These are phyloP conservation scores for Guaruba guarouba DNA, from an alignment of 2,113 vertebrate genomes.

Conservation along the genomic window DNA sequence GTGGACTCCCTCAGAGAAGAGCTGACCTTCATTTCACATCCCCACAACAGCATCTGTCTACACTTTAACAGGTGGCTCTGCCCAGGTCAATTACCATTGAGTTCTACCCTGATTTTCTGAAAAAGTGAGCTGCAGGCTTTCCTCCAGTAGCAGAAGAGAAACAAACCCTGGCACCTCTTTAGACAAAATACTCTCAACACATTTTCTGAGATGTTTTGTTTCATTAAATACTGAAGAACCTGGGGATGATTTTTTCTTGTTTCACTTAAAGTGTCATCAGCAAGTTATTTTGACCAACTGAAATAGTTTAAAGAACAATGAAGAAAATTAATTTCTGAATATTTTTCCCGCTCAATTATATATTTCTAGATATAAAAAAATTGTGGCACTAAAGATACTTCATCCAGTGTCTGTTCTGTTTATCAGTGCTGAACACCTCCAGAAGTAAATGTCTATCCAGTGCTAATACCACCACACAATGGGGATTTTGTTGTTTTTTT, in stretches of 20 bases:
- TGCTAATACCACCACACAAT: background rate
- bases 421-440: background rate
- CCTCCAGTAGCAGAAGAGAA: background rate
- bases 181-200: background rate
- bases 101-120: background rate
- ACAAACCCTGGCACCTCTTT: background rate
- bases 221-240: background rate
- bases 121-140: background rate
- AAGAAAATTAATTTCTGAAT: background rate
- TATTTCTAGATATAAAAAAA: background rate
- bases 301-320: background rate
- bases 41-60: too few species aligned
- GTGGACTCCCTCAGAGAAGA: background rate
- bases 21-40: background rate
- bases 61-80: background rate
- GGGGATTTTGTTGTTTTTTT: rapidly evolving
- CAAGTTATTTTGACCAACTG: background rate
- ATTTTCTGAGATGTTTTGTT: background rate
- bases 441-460: background rate
- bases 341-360: background rate
- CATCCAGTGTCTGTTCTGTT: background rate
- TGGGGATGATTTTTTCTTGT: background rate
- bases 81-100: background rate
- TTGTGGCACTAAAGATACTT: background rate
- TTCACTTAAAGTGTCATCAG: rapidly evolving